Evolutionary conservation across 2,797 vertebrate genomes (phyloP).

Genomic region (Galagoides demidoff): DNA sequence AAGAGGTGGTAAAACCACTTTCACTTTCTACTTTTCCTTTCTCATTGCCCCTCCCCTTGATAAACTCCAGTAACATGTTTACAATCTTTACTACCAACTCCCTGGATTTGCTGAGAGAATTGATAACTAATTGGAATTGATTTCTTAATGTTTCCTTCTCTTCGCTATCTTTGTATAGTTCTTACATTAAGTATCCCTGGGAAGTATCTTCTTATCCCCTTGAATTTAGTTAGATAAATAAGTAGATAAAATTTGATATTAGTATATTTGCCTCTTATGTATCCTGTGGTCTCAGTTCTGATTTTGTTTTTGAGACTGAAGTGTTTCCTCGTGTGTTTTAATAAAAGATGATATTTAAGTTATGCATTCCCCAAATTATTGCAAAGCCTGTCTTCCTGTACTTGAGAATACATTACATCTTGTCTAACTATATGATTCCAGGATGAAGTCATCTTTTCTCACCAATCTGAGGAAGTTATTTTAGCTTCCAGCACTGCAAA

Average conservation of each 20-base stretch:
- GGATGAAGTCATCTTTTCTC: neutral
- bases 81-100: neutral
- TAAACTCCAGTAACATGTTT: neutral
- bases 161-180: neutral
- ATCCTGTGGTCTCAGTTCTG: neutral
- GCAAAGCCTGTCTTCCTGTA: neutral
- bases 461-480: neutral
- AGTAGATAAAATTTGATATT: neutral
- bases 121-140: neutral
- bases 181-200: neutral
- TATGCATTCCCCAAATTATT: neutral
- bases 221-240: neutral
- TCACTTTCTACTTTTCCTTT: neutral
- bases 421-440: neutral
- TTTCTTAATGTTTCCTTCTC: neutral
- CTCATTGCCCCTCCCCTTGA: neutral
- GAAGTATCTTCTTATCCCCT: neutral
- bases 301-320: neutral
- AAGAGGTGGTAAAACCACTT: neutral
- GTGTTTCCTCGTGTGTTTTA: neutral
- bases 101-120: neutral
- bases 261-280: neutral
- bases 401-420: neutral
- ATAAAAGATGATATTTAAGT: neutral
- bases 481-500: neutral